Evolutionary conservation across 1,140 invertebrate species (phyloP), one percentile per base, ranked within the genome.

Genomic region (Procambarus clarkii): DNA sequence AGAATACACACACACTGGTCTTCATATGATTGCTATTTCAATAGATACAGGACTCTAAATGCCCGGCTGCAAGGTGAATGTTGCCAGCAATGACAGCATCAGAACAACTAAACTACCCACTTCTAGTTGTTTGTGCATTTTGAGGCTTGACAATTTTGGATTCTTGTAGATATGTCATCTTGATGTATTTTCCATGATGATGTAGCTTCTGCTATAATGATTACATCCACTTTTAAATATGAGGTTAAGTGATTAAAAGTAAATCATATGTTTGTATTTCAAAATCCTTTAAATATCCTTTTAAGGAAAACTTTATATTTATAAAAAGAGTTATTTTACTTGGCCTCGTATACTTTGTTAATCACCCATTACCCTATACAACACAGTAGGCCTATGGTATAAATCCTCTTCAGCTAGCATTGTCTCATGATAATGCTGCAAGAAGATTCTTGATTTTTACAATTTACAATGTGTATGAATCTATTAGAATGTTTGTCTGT

Each of bases 381-480:
- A 5, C 64, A 18, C 18, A 5, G 21, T 34, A 34, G 34, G 34
- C 34, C 34, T 34, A 34, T 1, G 4, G 21, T 4, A 21, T 13
- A 74, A 21, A 5, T 9, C 69, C 69, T 74, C 69, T 21, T 4
- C 34, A 74, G 69, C 69, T 21, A 74, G 69, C 69, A 74, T 74
- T 74, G 24, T 74, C 69, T 24, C 7, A 34, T 74, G 69, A 74
- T 74, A 74, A 74, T 34, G 69, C 69, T 74, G 69, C 69, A 74
- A 74, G 69, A 74, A 74, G 69, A 8, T 13, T 54, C 13, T 54
- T 54, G 8, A 54, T 54, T 54, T 9, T 54, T 34, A 34, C 34
- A 34, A 34, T 34, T 34, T 34, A 34, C 34, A 34, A 34, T 34
- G 34, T 34, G 34, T 34, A 34, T 34, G 34, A 34, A 34, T 34